Percentiles rank a stretch among this genome's conserved stretches.
Evolutionary conservation across 2,113 vertebrate species (phyloP).

Genomic region (Thymallus thymallus): DNA sequence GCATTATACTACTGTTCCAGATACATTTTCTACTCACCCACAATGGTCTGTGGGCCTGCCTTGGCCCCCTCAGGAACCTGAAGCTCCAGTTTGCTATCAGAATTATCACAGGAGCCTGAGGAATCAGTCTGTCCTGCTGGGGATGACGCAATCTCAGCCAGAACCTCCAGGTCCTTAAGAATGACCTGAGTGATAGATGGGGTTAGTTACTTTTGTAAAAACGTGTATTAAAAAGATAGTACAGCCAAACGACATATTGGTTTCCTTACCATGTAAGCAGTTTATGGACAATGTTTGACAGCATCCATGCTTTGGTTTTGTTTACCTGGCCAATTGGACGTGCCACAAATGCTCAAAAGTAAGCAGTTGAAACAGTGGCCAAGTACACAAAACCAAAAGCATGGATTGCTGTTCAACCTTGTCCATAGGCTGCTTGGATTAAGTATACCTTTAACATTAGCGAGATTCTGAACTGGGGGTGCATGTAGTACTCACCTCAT

Average conservation of each 20-base stretch:
- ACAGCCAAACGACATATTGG: too few species aligned
- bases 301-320: too few species aligned
- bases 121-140: slow-evolving; percentile 88
- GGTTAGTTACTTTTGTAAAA: neutral
- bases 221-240: too few species aligned
- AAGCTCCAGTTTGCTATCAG: slow-evolving; percentile 75
- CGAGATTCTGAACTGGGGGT: neutral
- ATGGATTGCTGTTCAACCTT: too few species aligned
- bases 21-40: slow-evolving; percentile 58
- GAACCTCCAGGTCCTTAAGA: slow-evolving; percentile 84
- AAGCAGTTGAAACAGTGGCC: too few species aligned
- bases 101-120: slow-evolving; percentile 58
- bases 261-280: too few species aligned
- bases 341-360: too few species aligned
- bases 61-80: slow-evolving; percentile 73
- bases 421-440: too few species aligned
- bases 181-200: slow-evolving; percentile 78
- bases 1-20: neutral
- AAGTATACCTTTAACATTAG: neutral
- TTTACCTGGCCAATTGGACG: too few species aligned
- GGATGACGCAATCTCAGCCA: slow-evolving; percentile 97
- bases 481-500: slow-evolving; percentile 78
- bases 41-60: slow-evolving; percentile 64
- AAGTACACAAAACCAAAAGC: too few species aligned
- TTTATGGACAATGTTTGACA: too few species aligned